phyloP scores from a whole-genome alignment of 2,797 vertebrate genomes.

The Megaceryle alcyon region DNA sequence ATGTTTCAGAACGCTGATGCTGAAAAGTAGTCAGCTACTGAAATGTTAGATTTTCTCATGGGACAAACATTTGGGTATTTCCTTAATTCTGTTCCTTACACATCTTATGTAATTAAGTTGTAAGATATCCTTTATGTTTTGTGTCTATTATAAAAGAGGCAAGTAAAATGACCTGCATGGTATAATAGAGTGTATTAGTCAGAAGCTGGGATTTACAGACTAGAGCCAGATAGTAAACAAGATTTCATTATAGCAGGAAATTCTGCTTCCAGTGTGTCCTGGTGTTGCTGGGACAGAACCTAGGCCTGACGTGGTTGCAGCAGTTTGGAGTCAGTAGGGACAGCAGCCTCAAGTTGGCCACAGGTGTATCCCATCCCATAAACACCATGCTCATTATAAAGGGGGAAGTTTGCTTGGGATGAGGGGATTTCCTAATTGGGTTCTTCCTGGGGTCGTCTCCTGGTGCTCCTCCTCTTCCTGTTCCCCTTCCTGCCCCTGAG shows the following conservation, averaged over 20 bases:
- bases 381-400: background rate
- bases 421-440: background rate
- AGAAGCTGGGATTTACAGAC: background rate
- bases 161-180: background rate
- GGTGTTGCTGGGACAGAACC: background rate
- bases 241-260: background rate
- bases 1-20: background rate
- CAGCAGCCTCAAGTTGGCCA: background rate
- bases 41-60: background rate
- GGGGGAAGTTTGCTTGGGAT: background rate
- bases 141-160: background rate
- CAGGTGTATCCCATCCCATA: background rate
- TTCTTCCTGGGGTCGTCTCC: no score
- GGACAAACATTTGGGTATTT: background rate
- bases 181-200: background rate
- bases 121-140: background rate
- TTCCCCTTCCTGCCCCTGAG: background rate
- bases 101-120: background rate
- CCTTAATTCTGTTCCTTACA: background rate
- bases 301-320: background rate
- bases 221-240: background rate
- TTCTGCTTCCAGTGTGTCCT: background rate
- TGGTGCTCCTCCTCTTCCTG: no score
- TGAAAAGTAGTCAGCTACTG: background rate
- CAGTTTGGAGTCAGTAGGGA: background rate